Percentiles rank a stretch among this genome's conserved stretches.
Conservation (phyloP, 64 coral and sea anemone genomes). For the Astreopora myriophthalma region DNA sequence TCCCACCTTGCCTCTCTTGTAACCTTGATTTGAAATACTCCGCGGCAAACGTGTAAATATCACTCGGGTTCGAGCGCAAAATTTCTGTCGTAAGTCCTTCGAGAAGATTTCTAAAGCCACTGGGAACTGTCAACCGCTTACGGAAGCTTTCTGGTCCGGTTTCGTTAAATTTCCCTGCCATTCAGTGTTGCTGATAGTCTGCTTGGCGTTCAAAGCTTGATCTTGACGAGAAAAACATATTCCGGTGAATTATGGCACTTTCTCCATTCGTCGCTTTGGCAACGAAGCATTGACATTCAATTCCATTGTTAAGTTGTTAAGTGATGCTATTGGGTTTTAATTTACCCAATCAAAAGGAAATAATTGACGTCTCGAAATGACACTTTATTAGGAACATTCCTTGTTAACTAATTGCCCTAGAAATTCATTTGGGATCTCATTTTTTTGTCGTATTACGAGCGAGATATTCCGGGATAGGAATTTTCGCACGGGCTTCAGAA, state of each 20-base stretch:
- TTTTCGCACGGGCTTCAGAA: background rate
- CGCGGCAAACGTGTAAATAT: constrained; percentile 82
- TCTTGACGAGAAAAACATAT: background rate
- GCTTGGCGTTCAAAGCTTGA: background rate
- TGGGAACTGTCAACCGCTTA: constrained; percentile 59
- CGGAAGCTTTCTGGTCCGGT: background rate
- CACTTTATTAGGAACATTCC: background rate
- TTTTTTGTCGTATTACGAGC: background rate
- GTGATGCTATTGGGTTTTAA: constrained; percentile 29
- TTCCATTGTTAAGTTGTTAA: background rate
- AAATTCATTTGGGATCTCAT: background rate
- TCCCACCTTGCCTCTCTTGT: constrained; percentile 74
- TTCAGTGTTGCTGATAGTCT: background rate
- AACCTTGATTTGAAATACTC: constrained; percentile 76
- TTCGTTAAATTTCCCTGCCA: background rate
- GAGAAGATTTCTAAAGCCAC: constrained; percentile 85
- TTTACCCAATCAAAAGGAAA: background rate
- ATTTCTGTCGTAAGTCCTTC: constrained; percentile 81
- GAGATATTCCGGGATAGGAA: too few relatives aligned
- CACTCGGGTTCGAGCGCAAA: constrained; percentile 57
- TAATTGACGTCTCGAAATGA: background rate
- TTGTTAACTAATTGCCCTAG: background rate
- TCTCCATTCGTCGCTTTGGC: constrained; percentile 4
- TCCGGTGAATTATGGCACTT: background rate
- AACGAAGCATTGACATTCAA: constrained; percentile 31